Conservation (phyloP, 2,797 vertebrate genomes). For the Phrynocephalus guinanensis region DNA sequence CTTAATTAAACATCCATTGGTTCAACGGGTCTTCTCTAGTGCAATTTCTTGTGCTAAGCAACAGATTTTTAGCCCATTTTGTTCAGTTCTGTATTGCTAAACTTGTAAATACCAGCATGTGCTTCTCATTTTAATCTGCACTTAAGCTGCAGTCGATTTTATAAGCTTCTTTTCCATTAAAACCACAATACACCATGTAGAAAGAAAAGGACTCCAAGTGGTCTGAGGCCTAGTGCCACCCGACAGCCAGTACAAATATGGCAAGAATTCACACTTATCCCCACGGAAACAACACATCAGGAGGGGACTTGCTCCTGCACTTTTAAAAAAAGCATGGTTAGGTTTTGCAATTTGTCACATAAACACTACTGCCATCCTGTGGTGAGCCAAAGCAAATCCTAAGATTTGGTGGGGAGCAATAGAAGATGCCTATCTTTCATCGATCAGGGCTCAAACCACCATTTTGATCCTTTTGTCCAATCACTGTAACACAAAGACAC, state of each 20-base stretch:
- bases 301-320: not conserved
- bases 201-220: conserved; percentile 19
- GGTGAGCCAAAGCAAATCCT: not conserved
- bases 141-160: not conserved
- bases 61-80: too few species aligned
- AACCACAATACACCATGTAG: not conserved
- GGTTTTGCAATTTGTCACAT: not conserved
- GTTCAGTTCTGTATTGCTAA: too few species aligned
- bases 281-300: conserved; percentile 7
- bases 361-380: conserved; percentile 73
- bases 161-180: not conserved
- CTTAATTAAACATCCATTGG: too few species aligned
- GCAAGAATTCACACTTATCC: not conserved
- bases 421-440: not conserved
- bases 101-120: not conserved
- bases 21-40: too few species aligned
- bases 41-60: too few species aligned
- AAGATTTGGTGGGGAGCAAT: not conserved
- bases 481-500: not conserved
- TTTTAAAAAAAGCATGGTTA: not conserved
- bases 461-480: too few species aligned
- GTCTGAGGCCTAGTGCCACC: conserved; percentile 33
- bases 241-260: conserved; percentile 44
- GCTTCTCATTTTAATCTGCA: not conserved
- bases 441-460: not conserved